Evolutionary conservation across 2,797 vertebrate genomes (phyloP).

Genomic region (Silurus aristotelis): DNA sequence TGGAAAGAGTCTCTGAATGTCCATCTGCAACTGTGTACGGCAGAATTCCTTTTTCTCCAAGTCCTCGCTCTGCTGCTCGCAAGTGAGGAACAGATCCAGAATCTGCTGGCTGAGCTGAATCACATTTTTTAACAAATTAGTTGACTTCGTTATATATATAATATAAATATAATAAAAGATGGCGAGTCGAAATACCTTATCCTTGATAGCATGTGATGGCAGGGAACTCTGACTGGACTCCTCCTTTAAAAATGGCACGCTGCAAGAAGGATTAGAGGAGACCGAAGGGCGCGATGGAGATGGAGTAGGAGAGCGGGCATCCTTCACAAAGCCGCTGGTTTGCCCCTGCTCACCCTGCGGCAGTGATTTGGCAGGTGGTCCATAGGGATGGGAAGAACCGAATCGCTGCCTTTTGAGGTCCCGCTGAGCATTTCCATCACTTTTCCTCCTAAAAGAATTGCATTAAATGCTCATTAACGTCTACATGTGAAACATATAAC

Average conservation of each 20-base stretch:
- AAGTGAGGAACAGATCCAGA: constrained; percentile 84
- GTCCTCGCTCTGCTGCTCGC: constrained; percentile 84
- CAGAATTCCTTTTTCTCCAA: constrained; percentile 87
- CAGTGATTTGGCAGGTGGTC: constrained; percentile 45
- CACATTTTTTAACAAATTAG: background rate
- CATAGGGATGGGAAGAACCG: constrained; percentile 63
- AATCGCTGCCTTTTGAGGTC: constrained; percentile 81
- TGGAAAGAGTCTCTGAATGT: constrained; percentile 84
- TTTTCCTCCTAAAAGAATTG: constrained; percentile 75
- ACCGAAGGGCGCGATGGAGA: constrained; percentile 8
- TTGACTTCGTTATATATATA: too few relatives aligned
- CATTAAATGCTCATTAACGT: background rate
- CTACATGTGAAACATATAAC: background rate
- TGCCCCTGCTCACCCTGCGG: constrained; percentile 59
- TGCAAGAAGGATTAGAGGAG: constrained; percentile 55
- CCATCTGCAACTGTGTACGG: constrained; percentile 82
- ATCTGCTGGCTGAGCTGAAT: constrained; percentile 89
- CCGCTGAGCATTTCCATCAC: constrained; percentile 64
- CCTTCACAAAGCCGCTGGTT: constrained; percentile 61
- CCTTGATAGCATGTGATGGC: constrained; percentile 70
- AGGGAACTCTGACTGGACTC: constrained; percentile 59
- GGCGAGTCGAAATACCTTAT: constrained; percentile 76
- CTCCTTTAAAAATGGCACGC: constrained; percentile 63
- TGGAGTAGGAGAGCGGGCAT: constrained; percentile 41
- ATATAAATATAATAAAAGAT: too few relatives aligned